A percentile compares a stretch with the other conserved stretches of the same genome.
Conservation (phyloP, 2,797 vertebrate species). For the Decapterus maruadsi region DNA sequence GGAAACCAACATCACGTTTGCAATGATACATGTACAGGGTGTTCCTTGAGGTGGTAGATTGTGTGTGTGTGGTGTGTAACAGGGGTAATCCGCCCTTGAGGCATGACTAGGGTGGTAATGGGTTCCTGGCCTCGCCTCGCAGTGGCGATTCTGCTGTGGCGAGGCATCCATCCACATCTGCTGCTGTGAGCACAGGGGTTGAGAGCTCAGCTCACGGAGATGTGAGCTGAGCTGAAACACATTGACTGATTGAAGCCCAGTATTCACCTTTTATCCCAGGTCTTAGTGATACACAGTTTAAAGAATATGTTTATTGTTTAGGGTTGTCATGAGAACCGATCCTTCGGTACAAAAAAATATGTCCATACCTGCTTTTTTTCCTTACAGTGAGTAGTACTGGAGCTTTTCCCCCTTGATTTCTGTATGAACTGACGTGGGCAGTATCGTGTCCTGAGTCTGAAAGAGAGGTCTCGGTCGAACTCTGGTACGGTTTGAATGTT, state of each 20-base stretch:
- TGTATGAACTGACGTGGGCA: no score
- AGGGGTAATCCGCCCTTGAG: slow-evolving; percentile 69
- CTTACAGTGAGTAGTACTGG: no score
- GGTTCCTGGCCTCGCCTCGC: slow-evolving; percentile 46
- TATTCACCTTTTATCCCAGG: slow-evolving; percentile 30
- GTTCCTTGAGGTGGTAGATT: slow-evolving; percentile 34
- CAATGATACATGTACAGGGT: slow-evolving; percentile 16
- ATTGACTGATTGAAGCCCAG: slow-evolving; percentile 8
- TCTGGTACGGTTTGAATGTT: no score
- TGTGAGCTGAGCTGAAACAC: slow-evolving; percentile 4
- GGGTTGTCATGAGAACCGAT: no score
- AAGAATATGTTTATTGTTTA: background rate
- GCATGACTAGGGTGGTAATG: slow-evolving; percentile 76
- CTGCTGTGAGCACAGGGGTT: slow-evolving; percentile 25
- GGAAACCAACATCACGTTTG: slow-evolving; percentile 25
- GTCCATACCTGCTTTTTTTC: no score
- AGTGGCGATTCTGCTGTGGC: slow-evolving; percentile 46
- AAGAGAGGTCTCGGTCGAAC: no score
- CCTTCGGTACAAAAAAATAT: no score
- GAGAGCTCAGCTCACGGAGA: slow-evolving; percentile 11
- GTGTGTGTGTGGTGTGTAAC: slow-evolving; percentile 16
- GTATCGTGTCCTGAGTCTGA: no score
- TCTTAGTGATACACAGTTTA: slow-evolving; percentile 18
- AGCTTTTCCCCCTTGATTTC: no score
- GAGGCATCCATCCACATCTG: slow-evolving; percentile 61